phyloP scores from a whole-genome alignment of 2,113 vertebrate species.

The Corydoras maculifer region DNA sequence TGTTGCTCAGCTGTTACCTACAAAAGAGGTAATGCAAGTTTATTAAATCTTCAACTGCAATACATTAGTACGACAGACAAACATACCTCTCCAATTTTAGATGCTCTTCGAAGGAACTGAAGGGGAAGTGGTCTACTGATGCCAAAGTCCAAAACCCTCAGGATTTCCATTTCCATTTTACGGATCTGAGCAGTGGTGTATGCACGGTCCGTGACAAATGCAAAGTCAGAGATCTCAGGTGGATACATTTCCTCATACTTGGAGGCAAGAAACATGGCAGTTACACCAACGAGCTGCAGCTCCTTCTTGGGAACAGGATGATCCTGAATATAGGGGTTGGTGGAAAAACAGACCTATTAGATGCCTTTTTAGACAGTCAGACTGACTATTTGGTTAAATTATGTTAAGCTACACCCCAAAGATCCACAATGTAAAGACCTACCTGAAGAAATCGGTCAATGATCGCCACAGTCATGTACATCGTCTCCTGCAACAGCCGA shows the following conservation, averaged over 20 bases:
- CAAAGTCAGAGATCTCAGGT: slow-evolving; percentile 68
- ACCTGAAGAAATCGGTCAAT: slow-evolving; percentile 84
- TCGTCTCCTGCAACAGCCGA: slow-evolving; percentile 74
- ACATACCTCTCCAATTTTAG: slow-evolving; percentile 72
- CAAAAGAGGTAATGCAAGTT: background rate
- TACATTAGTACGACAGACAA: no score
- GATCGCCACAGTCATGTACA: slow-evolving; percentile 81
- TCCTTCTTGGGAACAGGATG: slow-evolving; percentile 69
- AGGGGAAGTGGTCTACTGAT: slow-evolving; percentile 69
- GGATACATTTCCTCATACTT: slow-evolving; percentile 81
- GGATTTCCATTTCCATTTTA: slow-evolving; percentile 76
- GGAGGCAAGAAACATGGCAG: slow-evolving; percentile 80
- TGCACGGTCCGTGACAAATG: slow-evolving; percentile 63
- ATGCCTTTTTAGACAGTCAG: no score
- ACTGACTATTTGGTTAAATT: background rate
- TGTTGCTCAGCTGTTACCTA: slow-evolving; percentile 73
- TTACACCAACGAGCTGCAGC: slow-evolving; percentile 78
- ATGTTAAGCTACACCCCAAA: background rate
- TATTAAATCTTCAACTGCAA: no score
- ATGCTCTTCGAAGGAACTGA: slow-evolving; percentile 74
- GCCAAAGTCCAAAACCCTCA: slow-evolving; percentile 69
- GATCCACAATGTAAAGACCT: background rate
- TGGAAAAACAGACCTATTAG: no score
- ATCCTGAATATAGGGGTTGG: slow-evolving; percentile 51
- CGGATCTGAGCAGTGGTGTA: slow-evolving; percentile 72